Percentiles rank a stretch among this genome's conserved stretches.
Conservation (phyloP, 2,888 invertebrate genomes). For the Nebria salina region DNA sequence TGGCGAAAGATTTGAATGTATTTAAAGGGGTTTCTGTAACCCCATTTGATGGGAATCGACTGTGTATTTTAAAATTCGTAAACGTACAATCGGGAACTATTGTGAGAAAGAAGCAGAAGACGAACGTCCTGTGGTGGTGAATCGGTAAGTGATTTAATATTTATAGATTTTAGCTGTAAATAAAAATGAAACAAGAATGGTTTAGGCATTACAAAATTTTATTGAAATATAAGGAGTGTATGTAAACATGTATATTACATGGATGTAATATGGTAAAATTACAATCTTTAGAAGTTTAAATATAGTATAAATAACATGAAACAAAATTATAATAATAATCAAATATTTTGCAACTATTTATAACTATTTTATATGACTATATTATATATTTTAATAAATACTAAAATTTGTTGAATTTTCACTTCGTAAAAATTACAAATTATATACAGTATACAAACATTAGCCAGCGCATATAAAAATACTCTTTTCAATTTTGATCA, state of each 20-base stretch:
- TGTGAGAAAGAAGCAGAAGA: too few relatives aligned
- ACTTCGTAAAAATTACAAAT: neutral
- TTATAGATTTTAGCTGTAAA: too few relatives aligned
- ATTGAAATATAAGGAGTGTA: conserved; percentile 43
- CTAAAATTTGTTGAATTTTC: neutral
- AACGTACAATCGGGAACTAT: too few relatives aligned
- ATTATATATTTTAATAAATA: conserved; percentile 14
- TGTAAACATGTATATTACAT: conserved; percentile 35
- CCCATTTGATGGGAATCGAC: too few relatives aligned
- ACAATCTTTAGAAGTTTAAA: conserved; percentile 1
- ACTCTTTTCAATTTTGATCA: neutral
- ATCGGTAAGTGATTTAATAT: too few relatives aligned
- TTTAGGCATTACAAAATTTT: conserved; percentile 42
- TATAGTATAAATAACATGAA: conserved; percentile 30
- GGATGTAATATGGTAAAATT: neutral
- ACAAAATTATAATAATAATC: conserved; percentile 13
- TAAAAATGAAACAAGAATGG: conserved; percentile 21
- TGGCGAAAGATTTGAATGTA: too few relatives aligned
- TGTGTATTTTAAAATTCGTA: too few relatives aligned
- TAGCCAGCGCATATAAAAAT: neutral
- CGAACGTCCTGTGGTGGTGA: too few relatives aligned
- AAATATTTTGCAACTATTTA: conserved; percentile 4
- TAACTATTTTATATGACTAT: conserved; percentile 8
- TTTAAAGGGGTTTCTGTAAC: too few relatives aligned
- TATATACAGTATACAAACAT: neutral